Evolutionary conservation across 2,888 invertebrate species (phyloP).

Genomic region (Tetrapedia diversipes): DNA sequence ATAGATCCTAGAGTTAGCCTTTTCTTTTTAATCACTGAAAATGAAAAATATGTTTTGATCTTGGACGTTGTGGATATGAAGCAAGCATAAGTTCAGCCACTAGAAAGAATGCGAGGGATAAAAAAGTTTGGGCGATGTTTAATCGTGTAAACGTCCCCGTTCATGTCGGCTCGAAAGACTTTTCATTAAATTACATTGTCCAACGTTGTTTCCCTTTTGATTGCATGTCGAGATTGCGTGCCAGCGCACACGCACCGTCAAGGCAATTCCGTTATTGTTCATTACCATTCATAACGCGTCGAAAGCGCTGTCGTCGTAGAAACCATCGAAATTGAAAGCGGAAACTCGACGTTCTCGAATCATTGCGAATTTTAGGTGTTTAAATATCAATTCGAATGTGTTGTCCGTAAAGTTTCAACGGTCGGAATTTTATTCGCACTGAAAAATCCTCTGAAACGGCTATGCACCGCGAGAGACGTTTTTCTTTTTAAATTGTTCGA

Average conservation of each 20-base stretch:
- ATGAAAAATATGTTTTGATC: background rate
- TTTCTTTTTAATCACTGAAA: too few relatives aligned
- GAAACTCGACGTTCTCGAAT: background rate
- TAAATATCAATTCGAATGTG: background rate
- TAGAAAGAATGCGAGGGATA: background rate
- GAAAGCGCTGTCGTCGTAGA: background rate
- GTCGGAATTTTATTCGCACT: background rate
- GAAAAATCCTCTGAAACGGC: background rate
- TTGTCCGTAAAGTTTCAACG: background rate
- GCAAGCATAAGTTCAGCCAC: background rate
- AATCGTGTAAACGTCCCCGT: slow-evolving; percentile 13
- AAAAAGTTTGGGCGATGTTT: background rate
- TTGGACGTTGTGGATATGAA: background rate
- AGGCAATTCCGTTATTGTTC: slow-evolving; percentile 3
- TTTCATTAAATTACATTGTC: slow-evolving; percentile 34
- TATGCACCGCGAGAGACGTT: background rate
- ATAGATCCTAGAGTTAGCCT: too few relatives aligned
- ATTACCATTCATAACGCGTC: slow-evolving; percentile 12
- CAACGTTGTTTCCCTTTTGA: slow-evolving; percentile 28
- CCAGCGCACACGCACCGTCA: background rate
- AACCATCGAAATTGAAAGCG: background rate
- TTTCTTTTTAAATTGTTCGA: background rate
- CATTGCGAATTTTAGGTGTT: background rate
- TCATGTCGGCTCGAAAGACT: slow-evolving; percentile 10
- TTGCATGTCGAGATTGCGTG: slow-evolving; percentile 30